phyloP scores from a whole-genome alignment of 2,888 invertebrate genomes.

The Drosophila paramelanica region DNA sequence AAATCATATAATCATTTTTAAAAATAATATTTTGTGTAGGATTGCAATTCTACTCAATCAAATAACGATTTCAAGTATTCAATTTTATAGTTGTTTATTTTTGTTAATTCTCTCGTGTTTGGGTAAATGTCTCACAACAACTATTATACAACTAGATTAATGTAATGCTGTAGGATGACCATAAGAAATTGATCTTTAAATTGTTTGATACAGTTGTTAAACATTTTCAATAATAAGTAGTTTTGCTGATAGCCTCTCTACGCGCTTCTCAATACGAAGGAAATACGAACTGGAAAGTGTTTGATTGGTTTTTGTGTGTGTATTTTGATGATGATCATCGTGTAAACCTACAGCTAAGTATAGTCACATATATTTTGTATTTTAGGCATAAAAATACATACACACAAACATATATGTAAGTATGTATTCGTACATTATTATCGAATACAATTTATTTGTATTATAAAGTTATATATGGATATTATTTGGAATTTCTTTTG shows the following conservation, averaged over 20 bases:
- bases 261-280: conserved; percentile 23
- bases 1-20: no score
- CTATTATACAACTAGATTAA: conserved; percentile 64
- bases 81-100: conserved; percentile 38
- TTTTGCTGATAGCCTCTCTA: conserved; percentile 29
- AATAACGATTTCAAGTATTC: not conserved
- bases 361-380: conserved; percentile 43
- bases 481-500: conserved; percentile 18
- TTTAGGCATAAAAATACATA: conserved; percentile 44
- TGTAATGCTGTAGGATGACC: conserved; percentile 45
- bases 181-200: conserved; percentile 16
- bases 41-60: no score
- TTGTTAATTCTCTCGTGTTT: conserved; percentile 39
- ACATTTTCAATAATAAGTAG: conserved; percentile 12
- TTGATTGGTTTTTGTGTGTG: conserved; percentile 3
- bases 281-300: conserved; percentile 9
- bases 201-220: conserved; percentile 32
- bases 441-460: conserved; percentile 30
- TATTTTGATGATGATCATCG: conserved; percentile 29
- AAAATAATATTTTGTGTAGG: no score
- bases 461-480: conserved; percentile 38
- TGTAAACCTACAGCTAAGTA: conserved; percentile 56
- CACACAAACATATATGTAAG: conserved; percentile 12
- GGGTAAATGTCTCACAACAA: conserved; percentile 76
- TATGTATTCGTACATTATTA: conserved; percentile 8